Percentiles rank a stretch among this genome's conserved stretches.
These are phyloP conservation scores for Pipistrellus nathusii DNA, from an alignment of 2,797 vertebrate species.

Conservation along the genomic window DNA sequence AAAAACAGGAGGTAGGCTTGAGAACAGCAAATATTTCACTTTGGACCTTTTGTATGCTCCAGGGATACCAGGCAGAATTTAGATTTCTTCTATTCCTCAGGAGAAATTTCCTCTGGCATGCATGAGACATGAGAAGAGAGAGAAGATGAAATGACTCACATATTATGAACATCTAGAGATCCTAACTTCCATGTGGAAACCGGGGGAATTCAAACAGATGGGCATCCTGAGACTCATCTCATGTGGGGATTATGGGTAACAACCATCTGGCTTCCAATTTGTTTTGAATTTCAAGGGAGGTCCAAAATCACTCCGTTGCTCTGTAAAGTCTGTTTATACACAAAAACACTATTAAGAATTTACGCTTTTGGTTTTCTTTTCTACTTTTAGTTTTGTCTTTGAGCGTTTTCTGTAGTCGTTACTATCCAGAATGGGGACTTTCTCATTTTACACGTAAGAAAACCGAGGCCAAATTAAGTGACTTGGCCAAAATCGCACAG, in stretches of 20 bases:
- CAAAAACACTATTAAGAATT: constrained; percentile 38
- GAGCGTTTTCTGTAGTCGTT: not conserved
- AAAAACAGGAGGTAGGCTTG: not conserved
- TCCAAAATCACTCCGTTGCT: constrained; percentile 18
- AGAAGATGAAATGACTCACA: constrained; percentile 55
- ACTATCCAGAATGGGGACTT: not conserved
- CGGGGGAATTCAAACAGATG: constrained; percentile 23
- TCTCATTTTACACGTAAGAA: not conserved
- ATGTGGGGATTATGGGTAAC: constrained; percentile 24
- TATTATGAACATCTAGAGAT: constrained; percentile 45
- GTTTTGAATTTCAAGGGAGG: constrained; percentile 47
- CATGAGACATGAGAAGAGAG: not conserved
- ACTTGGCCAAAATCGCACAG: not conserved
- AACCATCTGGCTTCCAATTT: constrained; percentile 58
- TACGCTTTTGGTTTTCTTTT: not conserved
- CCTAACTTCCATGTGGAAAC: constrained; percentile 31
- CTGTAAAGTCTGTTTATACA: constrained; percentile 28
- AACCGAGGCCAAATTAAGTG: not conserved
- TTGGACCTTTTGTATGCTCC: not conserved
- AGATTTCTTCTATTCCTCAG: not conserved
- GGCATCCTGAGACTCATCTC: constrained; percentile 41
- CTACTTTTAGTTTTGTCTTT: not conserved
- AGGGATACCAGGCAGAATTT: not conserved
- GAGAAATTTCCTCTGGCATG: constrained; percentile 35
- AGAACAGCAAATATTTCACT: constrained; percentile 34